phyloP scores from a whole-genome alignment of 2,113 vertebrate species.

The Xiphias gladius region DNA sequence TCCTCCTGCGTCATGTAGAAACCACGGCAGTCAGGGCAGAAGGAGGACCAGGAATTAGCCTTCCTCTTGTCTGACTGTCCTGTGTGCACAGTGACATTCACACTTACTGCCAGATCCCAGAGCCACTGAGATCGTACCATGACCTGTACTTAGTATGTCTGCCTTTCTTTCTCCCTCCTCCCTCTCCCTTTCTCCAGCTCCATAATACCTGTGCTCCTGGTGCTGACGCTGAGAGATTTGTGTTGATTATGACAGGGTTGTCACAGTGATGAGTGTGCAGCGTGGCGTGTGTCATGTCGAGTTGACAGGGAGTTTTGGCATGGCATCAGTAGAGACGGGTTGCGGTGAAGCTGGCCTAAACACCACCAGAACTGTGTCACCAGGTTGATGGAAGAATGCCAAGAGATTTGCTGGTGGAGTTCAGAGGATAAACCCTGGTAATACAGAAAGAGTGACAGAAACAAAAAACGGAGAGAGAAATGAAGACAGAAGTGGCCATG shows the following conservation, averaged over 20 bases:
- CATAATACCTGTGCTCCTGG: conserved; percentile 68
- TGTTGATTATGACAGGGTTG: conserved; percentile 82
- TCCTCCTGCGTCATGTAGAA: conserved; percentile 70
- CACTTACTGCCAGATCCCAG: conserved; percentile 60
- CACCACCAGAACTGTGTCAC: conserved; percentile 71
- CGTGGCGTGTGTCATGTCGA: conserved; percentile 76
- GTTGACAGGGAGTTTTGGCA: conserved; percentile 70
- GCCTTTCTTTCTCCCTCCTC: conserved; percentile 64
- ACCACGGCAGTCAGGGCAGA: conserved; percentile 64
- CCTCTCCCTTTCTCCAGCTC: conserved; percentile 60
- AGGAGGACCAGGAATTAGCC: conserved; percentile 72
- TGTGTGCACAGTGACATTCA: conserved; percentile 68
- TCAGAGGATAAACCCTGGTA: conserved; percentile 58
- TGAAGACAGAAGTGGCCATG: background rate
- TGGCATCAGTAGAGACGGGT: conserved; percentile 59
- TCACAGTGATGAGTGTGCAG: conserved; percentile 77
- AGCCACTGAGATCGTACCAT: conserved; percentile 63
- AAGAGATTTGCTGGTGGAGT: conserved; percentile 72
- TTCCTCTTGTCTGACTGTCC: conserved; percentile 58
- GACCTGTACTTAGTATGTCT: conserved; percentile 70
- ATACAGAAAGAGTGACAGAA: background rate
- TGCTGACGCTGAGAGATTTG: conserved; percentile 85
- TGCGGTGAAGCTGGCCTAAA: conserved; percentile 51
- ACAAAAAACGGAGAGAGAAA: background rate
- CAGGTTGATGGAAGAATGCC: conserved; percentile 70